Evolutionary conservation across 1,140 invertebrate species (phyloP).

Genomic region (Penaeus japonicus): DNA sequence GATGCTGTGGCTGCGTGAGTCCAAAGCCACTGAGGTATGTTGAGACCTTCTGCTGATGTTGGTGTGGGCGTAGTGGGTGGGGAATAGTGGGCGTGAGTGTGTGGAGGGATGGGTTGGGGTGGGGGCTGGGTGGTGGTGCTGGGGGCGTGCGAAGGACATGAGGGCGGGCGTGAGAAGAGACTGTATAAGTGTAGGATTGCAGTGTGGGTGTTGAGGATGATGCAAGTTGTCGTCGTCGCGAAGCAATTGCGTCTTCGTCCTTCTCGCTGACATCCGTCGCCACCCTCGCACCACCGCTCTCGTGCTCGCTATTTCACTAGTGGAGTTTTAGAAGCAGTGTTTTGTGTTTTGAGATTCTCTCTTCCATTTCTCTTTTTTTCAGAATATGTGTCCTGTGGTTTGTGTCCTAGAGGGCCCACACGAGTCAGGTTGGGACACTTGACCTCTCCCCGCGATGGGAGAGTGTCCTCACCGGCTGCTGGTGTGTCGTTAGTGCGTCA

Average conservation of each 20-base stretch:
- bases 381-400: too few relatives aligned
- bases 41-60: constrained; percentile 10
- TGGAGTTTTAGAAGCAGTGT: background rate
- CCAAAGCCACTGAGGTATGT: constrained; percentile 44
- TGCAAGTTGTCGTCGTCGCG: too few relatives aligned
- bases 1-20: constrained; percentile 25
- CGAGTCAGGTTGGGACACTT: background rate
- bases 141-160: background rate
- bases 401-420: background rate
- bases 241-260: too few relatives aligned
- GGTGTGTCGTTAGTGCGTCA: background rate
- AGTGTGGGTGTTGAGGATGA: too few relatives aligned
- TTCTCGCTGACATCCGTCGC: too few relatives aligned
- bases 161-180: background rate
- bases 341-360: background rate
- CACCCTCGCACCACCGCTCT: too few relatives aligned
- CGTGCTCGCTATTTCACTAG: background rate
- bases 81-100: background rate
- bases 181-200: too few relatives aligned
- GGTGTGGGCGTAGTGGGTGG: background rate
- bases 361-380: too few relatives aligned
- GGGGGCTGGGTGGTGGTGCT: background rate
- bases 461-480: background rate
- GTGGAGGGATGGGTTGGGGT: background rate
- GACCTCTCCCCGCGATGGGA: background rate